phyloP scores from a whole-genome alignment of 30 jellyfish, hydroid and myxozoan genomes.

The Haliclystus octoradiatus region DNA sequence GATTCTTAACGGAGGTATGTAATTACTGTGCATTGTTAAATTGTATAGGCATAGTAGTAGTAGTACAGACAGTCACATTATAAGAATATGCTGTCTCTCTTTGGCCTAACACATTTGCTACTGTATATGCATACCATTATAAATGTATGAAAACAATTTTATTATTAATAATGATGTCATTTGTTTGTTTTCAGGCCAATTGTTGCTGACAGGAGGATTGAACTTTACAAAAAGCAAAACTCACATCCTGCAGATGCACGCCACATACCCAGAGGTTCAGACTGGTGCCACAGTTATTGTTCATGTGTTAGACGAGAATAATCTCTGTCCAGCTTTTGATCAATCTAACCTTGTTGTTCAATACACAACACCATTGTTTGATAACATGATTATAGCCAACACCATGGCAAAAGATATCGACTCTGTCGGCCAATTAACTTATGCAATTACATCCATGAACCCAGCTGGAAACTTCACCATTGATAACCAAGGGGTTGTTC shows the following conservation, averaged over 20 bases:
- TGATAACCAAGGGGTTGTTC: constrained; percentile 18
- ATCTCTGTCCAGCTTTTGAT: constrained; percentile 11
- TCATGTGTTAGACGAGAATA: constrained; percentile 11
- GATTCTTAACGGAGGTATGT: background rate
- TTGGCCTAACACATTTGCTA: no score
- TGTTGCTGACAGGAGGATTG: background rate
- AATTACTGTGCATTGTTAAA: no score
- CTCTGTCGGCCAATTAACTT: background rate
- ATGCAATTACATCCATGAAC: background rate
- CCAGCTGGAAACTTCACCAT: constrained; percentile 9
- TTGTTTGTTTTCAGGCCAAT: no score
- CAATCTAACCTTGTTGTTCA: constrained; percentile 11
- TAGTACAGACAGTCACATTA: no score
- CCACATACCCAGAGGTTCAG: background rate
- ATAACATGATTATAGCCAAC: constrained; percentile 17
- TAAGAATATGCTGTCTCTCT: no score
- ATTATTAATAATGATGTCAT: no score
- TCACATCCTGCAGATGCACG: background rate
- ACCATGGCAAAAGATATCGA: constrained; percentile 18
- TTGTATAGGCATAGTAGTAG: no score
- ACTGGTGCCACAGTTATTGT: constrained; percentile 18
- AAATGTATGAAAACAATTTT: no score
- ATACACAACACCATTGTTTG: constrained; percentile 5
- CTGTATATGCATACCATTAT: no score
- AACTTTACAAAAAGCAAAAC: no score